These are phyloP conservation scores for Unio pictorum DNA, from an alignment of 2,888 invertebrate species.

Conservation along the genomic window DNA sequence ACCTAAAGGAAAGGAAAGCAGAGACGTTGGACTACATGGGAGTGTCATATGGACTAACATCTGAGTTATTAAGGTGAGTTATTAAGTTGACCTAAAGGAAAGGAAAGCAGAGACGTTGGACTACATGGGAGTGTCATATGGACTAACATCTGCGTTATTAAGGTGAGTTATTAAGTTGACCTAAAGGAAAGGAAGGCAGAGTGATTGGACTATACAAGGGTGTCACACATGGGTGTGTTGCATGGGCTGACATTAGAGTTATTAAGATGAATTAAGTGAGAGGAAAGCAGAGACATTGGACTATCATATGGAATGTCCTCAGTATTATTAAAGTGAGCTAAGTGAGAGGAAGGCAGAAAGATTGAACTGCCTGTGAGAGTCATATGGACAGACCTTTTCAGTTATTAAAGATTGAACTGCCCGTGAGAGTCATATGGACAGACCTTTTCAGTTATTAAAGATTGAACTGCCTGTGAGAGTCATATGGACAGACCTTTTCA, in stretches of 20 bases:
- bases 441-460: slow-evolving; percentile 83
- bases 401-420: slow-evolving; percentile 91
- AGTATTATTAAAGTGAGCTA: slow-evolving; percentile 82
- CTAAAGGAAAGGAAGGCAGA: too few relatives aligned
- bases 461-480: slow-evolving; percentile 94
- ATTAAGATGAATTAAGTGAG: too few relatives aligned
- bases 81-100: slow-evolving; percentile 37
- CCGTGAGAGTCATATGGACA: slow-evolving; percentile 95
- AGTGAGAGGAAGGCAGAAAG: slow-evolving; percentile 81
- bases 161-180: background rate
- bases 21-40: too few relatives aligned
- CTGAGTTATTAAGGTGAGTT: slow-evolving; percentile 77
- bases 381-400: slow-evolving; percentile 90
- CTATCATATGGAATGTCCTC: too few relatives aligned
- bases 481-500: slow-evolving; percentile 90
- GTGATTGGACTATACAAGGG: too few relatives aligned
- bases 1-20: slow-evolving; percentile 35
- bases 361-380: slow-evolving; percentile 94
- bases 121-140: too few relatives aligned
- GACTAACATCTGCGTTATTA: background rate
- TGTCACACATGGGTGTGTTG: too few relatives aligned
- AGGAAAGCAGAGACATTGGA: too few relatives aligned
- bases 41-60: background rate
- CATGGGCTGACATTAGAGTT: too few relatives aligned
- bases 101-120: too few relatives aligned